Evolutionary conservation across 53 echinoderm and acorn worm species (phyloP), one percentile per base, ranked within the genome.

Genomic region (Henricia sp.): DNA sequence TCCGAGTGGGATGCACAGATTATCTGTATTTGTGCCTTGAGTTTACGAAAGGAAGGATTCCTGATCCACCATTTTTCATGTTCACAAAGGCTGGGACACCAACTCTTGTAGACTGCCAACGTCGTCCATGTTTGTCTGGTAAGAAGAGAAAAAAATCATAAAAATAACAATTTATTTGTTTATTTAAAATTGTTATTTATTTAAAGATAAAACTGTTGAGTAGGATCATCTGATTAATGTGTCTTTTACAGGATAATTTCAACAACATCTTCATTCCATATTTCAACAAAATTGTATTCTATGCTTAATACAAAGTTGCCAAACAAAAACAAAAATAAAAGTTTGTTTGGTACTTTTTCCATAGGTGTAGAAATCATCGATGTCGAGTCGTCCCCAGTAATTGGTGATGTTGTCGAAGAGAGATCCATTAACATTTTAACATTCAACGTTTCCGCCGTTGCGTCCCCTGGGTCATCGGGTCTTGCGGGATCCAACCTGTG

Each of bases 51-150:
- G 74, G 90, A 0, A 82, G 70, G 33, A 53, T 60, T 10, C 95
- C 95, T 26, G 6, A 75, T 16, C 95, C 95, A 24, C 66, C 70
- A 27, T 93, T 96, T 76, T 89, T 87, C 71, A 87, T 96, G 71
- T 84, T 89, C 29, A 91, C 90, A 13, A 84, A 84, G 34, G 63
- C 64, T 85, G 92, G 92, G 2, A 71, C 84, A 8, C 68, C 64
- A 23, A 71, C 91, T 1, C 67, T 93, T n/a, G 76, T 93, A 39
- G 85, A 48, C 40, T 96, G 96, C 71, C 87, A 93, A 50, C 77
- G 58, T 30, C 77, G 70, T 28, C 52, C 87, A 13, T 96, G 96
- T 72, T 56, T 67, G 44, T 89, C 93, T 82, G 93, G 96, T 96
- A 52, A 87, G 89, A 12, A 26, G 19, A 36, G 32, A 14, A 70